Evolutionary conservation across 2,113 vertebrate genomes (phyloP).

Genomic region (Bostrychus sinensis): DNA sequence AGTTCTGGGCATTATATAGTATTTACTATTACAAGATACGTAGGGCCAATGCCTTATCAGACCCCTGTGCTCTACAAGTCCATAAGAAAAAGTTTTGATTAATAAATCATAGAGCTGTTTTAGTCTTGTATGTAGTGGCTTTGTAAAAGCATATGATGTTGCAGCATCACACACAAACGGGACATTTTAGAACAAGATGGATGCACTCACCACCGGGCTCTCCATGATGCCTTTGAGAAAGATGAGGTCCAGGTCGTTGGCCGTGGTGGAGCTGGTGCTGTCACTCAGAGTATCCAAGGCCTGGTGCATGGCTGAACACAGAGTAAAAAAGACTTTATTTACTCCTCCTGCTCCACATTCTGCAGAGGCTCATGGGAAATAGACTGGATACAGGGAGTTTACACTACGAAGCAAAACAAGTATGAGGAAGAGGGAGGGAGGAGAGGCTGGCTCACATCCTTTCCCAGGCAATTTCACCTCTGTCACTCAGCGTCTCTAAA

Average conservation of each 20-base stretch:
- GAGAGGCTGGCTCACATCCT: constrained; percentile 44
- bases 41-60: too few species aligned
- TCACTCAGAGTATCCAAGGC: constrained; percentile 91
- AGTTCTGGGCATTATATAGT: too few species aligned
- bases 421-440: constrained; percentile 11
- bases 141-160: too few species aligned
- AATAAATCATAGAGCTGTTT: too few species aligned
- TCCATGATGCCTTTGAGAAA: constrained; percentile 97
- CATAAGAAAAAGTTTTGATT: too few species aligned
- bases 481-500: constrained; percentile 47
- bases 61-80: too few species aligned
- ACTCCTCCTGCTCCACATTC: background rate
- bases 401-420: constrained; percentile 23
- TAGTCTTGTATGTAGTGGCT: too few species aligned
- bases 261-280: constrained; percentile 87
- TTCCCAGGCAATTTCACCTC: constrained; percentile 63
- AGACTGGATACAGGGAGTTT: constrained; percentile 22
- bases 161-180: background rate
- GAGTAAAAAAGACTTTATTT: constrained; percentile 17
- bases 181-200: constrained; percentile 51
- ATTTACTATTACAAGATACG: too few species aligned
- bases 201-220: constrained; percentile 88
- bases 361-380: constrained; percentile 28
- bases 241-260: constrained; percentile 92
- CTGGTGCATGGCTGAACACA: constrained; percentile 88